Conservation (phyloP, 2,797 vertebrate genomes). For the Coluber constrictor region DNA sequence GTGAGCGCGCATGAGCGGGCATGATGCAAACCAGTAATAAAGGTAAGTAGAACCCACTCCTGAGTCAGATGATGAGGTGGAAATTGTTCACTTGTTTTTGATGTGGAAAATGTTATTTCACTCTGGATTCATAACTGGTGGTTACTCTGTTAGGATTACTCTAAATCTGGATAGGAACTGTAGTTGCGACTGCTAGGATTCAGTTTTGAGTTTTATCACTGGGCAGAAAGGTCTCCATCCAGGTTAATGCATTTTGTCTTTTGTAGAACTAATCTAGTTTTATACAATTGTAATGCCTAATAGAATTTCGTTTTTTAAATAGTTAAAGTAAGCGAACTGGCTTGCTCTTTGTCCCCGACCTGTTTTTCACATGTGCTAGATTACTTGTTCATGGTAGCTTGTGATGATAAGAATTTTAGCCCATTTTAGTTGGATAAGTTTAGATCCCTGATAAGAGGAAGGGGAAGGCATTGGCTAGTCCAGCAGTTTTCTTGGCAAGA, state of each 20-base stretch:
- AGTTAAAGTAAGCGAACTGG: background rate
- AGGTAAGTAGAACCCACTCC: no score
- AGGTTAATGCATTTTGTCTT: background rate
- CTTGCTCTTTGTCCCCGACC: background rate
- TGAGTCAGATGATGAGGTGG: background rate
- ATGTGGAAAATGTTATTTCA: background rate
- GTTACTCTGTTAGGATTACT: background rate
- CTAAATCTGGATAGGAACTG: background rate
- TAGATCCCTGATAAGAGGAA: no score
- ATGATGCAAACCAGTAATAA: no score
- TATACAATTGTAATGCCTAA: background rate
- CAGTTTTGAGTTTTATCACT: background rate
- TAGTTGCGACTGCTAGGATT: background rate
- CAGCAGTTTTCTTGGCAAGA: background rate
- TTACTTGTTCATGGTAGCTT: background rate
- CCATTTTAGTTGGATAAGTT: background rate
- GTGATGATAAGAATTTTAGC: background rate
- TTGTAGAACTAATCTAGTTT: background rate
- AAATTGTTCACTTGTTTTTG: background rate
- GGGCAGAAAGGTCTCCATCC: background rate
- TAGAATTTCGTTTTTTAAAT: background rate
- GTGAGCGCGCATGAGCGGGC: no score
- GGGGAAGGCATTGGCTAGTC: no score
- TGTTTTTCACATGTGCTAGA: background rate
- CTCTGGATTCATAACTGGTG: background rate